Evolutionary conservation across 2,113 vertebrate genomes (phyloP).

Genomic region (Microtus oregoni): DNA sequence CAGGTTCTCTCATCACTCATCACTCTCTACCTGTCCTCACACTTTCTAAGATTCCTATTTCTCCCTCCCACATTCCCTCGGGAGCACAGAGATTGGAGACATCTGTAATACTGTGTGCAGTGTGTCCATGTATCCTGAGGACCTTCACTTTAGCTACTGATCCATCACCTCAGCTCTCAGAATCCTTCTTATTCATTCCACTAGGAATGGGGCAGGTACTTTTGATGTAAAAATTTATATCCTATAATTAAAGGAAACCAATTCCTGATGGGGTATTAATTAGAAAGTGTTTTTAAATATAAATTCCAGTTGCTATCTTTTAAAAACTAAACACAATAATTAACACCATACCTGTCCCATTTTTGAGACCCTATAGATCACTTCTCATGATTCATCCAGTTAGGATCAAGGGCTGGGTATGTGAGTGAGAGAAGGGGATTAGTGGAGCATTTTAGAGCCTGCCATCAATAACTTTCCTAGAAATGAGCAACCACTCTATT

Average conservation of each 20-base stretch:
- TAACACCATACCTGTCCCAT: background rate
- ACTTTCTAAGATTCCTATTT: too few relatives aligned
- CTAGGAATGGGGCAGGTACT: background rate
- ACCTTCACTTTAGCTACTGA: background rate
- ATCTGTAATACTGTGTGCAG: too few relatives aligned
- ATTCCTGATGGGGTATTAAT: background rate
- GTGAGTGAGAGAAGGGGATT: fast-evolving
- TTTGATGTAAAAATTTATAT: background rate
- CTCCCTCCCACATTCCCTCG: background rate
- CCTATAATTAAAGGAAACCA: background rate
- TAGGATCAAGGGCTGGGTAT: background rate
- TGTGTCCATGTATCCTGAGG: too few relatives aligned
- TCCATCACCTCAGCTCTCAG: background rate
- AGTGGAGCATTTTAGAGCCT: background rate
- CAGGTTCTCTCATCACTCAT: too few relatives aligned
- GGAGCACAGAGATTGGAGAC: background rate
- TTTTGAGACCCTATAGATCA: background rate
- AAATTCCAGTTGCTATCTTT: background rate
- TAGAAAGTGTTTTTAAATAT: background rate
- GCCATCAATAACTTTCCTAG: background rate
- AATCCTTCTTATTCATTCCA: background rate
- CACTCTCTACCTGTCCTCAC: background rate
- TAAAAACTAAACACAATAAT: background rate
- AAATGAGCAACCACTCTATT: background rate
- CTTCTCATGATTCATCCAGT: background rate